Evolutionary conservation across 2,113 vertebrate genomes (phyloP).

Genomic region (Octodon degus): DNA sequence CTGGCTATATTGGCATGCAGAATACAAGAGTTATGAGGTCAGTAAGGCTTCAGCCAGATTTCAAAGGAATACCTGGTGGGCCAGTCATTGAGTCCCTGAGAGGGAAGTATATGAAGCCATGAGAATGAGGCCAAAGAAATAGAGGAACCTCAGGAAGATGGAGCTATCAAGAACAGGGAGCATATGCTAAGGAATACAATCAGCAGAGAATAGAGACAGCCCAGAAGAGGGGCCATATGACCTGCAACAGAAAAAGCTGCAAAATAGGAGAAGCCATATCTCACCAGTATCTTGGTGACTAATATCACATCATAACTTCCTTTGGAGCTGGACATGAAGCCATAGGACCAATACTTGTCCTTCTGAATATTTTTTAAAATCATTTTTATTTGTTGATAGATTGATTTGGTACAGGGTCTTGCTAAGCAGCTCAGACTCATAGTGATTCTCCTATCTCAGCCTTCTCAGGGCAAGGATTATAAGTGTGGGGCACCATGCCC

Average conservation of each 20-base stretch:
- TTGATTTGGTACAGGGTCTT: no score
- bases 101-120: not conserved
- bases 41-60: not conserved
- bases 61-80: not conserved
- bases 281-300: not conserved
- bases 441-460: no score
- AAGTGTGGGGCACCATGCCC: no score
- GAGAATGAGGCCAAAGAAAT: not conserved
- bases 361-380: not conserved
- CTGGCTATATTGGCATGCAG: not conserved
- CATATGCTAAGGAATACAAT: not conserved
- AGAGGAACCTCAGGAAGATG: not conserved
- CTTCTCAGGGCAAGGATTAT: no score
- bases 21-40: not conserved
- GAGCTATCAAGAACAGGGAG: not conserved
- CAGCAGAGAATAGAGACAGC: not conserved
- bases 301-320: not conserved
- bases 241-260: not conserved
- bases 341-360: not conserved
- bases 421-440: no score
- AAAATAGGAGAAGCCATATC: not conserved
- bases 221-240: not conserved
- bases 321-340: not conserved
- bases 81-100: no score
- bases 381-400: no score